Percentiles rank a stretch among this genome's conserved stretches.
phyloP scores from a whole-genome alignment of 2,797 vertebrate species.

The Sphaeramia orbicularis region DNA sequence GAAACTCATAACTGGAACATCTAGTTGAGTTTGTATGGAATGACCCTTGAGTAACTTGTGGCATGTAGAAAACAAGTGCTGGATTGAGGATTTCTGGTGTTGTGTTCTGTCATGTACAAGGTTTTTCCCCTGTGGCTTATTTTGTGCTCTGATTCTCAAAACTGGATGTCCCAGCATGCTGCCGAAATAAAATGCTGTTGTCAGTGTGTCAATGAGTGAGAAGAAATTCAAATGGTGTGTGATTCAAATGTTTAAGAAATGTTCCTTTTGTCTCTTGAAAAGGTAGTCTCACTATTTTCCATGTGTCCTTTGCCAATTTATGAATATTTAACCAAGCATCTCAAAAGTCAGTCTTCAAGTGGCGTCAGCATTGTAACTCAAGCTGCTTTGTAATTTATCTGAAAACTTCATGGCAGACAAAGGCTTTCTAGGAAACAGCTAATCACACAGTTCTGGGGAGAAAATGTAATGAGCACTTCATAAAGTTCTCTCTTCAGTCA shows the following conservation, averaged over 20 bases:
- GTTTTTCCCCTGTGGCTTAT: constrained; percentile 1
- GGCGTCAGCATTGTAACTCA: too few species aligned
- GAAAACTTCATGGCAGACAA: constrained; percentile 8
- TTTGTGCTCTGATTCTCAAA: constrained; percentile 17
- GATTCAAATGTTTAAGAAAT: not conserved
- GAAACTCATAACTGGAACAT: too few species aligned
- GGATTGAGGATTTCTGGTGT: not conserved
- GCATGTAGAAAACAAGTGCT: not conserved
- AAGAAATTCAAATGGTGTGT: not conserved
- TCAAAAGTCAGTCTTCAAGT: constrained; percentile 11
- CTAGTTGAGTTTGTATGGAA: not conserved
- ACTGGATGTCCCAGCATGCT: constrained; percentile 4
- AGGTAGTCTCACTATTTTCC: constrained; percentile 9
- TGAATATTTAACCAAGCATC: constrained; percentile 42
- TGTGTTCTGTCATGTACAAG: not conserved
- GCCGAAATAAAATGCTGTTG: not conserved
- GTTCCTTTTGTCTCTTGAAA: not conserved
- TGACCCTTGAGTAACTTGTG: not conserved
- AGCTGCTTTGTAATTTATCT: constrained; percentile 11
- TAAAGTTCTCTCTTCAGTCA: not conserved
- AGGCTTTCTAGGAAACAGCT: constrained; percentile 1
- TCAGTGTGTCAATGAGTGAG: not conserved
- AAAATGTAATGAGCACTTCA: not conserved
- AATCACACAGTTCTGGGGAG: not conserved
- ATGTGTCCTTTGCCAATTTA: constrained; percentile 9